These are phyloP conservation scores for Morus bassanus DNA, from an alignment of 2,797 vertebrate genomes.

Conservation along the genomic window DNA sequence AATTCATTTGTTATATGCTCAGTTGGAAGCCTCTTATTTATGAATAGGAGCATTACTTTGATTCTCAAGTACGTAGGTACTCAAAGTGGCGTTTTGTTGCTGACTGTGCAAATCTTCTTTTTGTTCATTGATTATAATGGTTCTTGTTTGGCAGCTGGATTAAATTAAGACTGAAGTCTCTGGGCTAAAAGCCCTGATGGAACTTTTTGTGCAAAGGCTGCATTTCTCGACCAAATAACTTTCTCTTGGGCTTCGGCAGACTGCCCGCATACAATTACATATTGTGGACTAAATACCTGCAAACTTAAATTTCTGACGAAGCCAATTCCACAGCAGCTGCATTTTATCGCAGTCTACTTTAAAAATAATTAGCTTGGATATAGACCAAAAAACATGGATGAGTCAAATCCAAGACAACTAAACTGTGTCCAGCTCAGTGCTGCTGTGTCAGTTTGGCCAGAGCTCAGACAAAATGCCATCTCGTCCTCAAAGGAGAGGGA, in stretches of 20 bases:
- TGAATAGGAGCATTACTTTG: conserved; percentile 43
- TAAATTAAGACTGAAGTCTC: conserved; percentile 64
- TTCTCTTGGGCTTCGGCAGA: not conserved
- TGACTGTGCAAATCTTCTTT: conserved; percentile 58
- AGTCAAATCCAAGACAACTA: not conserved
- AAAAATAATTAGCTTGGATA: conserved; percentile 29
- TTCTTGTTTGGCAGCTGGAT: conserved; percentile 55
- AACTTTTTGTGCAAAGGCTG: conserved; percentile 62
- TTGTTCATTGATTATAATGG: conserved; percentile 62
- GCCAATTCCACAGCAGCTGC: not conserved
- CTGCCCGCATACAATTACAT: not conserved
- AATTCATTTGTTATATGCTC: not conserved
- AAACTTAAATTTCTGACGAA: not conserved
- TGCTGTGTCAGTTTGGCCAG: conserved; percentile 2
- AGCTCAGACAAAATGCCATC: not conserved
- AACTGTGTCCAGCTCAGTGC: not conserved
- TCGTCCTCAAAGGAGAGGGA: not conserved
- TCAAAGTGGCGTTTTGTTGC: conserved; percentile 4
- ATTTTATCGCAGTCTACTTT: not conserved
- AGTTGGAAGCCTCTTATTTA: conserved; percentile 42
- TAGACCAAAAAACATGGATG: not conserved
- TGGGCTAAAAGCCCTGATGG: conserved; percentile 53
- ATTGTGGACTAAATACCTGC: conserved; percentile 4
- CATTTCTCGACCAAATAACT: conserved; percentile 10
- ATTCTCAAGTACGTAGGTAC: conserved; percentile 17